Base-by-base conservation (phyloP, 2,888 invertebrate species). In the Scaptomyza cyrtandrae region DNA sequence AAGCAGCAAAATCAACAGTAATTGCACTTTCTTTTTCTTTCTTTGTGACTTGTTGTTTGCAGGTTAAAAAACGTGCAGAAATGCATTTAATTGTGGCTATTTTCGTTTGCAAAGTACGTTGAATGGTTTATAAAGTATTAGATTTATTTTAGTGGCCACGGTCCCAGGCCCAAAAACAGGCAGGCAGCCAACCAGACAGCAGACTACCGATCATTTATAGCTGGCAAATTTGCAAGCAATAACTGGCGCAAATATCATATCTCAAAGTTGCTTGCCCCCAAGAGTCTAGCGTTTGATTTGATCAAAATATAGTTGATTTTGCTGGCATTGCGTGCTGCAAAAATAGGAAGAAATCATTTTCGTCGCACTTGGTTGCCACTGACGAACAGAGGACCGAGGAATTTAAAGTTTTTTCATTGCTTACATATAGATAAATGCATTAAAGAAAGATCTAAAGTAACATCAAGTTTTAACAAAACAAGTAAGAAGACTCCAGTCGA, bases 61-160 rank as follows among this genome's bases (percentile, higher is more conserved):
- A 60, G 70, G 55, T 57, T 58, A 71, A 60, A 56, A 72, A 78
- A 83, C 83, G 83, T 82, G 86, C 72, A 82, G 80, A 83, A 86
- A 86, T 86, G 69, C 83, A 83, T 83, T 86, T 83, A 86, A 86
- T 83, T 79, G 84, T 69, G 74, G 66, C 63, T 53, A 75, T 41
- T 67, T 75, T 54, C 37, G 71, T 60, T 74, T 50, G 69, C 66
- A 69, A 58, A 67, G 50, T 75, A 81, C 86, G 79, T 67, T 75
- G 71, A 74, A 56, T 65, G 71, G 80, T 74, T 80, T 76, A 78
- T 24, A 24, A 24, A 4, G 24, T 24, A 2, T 24, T 24, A 24
- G 3, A 24, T 24, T 24, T 24, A 24, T 24, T 80, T 81, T 81
- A 53, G 79, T 63, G 62, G 63, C 68, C 62, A 44, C 16, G 49